Conservation (phyloP, 2,888 invertebrate species). For the Mesorhabditis belari region DNA sequence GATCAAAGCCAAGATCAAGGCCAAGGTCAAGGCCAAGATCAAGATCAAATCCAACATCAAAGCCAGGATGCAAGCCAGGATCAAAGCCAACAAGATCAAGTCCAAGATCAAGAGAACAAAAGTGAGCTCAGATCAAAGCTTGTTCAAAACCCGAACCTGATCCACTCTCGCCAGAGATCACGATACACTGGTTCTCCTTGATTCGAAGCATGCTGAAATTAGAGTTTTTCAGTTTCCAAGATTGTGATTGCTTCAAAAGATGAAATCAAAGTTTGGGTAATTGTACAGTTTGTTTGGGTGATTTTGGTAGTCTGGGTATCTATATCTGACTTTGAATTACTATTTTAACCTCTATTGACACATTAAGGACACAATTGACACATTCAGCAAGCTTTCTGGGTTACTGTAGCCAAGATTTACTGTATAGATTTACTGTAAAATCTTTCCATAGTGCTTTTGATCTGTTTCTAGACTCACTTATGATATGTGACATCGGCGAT, state of each 20-base stretch:
- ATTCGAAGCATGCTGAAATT: constrained; percentile 71
- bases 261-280: neutral
- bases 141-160: constrained; percentile 11
- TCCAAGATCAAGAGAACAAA: neutral
- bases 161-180: constrained; percentile 62
- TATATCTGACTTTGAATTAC: neutral
- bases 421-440: neutral
- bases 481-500: constrained; percentile 59
- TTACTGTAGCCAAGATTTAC: neutral
- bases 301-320: neutral
- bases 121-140: constrained; percentile 1
- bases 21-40: too few species aligned
- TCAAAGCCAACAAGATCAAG: too few species aligned
- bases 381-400: neutral
- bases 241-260: neutral
- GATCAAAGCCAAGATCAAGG: too few species aligned
- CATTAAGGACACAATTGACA: neutral
- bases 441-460: neutral
- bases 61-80: too few species aligned
- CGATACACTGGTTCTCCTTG: constrained; percentile 83
- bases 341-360: neutral
- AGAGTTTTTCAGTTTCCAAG: neutral
- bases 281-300: neutral
- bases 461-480: constrained; percentile 34
- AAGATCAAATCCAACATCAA: too few species aligned